Conservation (phyloP, 2,113 vertebrate genomes). For the Pteruthius melanotis region DNA sequence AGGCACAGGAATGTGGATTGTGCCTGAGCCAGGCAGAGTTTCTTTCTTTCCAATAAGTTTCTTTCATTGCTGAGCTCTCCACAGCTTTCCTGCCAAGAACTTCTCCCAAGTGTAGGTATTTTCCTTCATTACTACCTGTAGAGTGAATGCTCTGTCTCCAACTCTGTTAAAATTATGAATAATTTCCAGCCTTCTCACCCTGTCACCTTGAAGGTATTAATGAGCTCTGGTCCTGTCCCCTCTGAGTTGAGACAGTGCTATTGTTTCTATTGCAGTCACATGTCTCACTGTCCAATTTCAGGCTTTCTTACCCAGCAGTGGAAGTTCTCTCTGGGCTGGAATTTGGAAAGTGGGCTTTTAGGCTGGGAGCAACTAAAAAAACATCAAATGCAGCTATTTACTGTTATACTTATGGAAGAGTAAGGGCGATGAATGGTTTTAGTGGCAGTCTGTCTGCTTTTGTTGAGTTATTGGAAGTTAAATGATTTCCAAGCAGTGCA, state of each 20-base stretch:
- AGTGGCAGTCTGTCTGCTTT: background rate
- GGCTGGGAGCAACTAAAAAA: background rate
- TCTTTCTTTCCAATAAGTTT: background rate
- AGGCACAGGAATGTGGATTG: rapidly evolving
- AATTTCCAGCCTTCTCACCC: background rate
- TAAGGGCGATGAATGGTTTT: background rate
- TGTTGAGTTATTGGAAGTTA: background rate
- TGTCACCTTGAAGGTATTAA: background rate
- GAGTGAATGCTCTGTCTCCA: background rate
- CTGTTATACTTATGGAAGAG: background rate
- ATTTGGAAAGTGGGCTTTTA: background rate
- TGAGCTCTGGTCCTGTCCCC: background rate
- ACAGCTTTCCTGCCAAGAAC: background rate
- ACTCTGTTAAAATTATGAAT: background rate
- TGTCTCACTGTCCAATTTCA: background rate
- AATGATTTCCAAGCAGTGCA: background rate
- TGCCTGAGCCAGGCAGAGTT: background rate
- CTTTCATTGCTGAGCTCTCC: background rate
- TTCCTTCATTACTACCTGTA: background rate
- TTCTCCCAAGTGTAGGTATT: background rate
- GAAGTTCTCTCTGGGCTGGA: background rate
- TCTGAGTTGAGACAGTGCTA: background rate
- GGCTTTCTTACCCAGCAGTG: background rate
- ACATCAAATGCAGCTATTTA: background rate
- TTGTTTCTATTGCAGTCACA: background rate